These are phyloP conservation scores for Ditula angustiorana DNA, from an alignment of 2,888 invertebrate species.

Conservation along the genomic window DNA sequence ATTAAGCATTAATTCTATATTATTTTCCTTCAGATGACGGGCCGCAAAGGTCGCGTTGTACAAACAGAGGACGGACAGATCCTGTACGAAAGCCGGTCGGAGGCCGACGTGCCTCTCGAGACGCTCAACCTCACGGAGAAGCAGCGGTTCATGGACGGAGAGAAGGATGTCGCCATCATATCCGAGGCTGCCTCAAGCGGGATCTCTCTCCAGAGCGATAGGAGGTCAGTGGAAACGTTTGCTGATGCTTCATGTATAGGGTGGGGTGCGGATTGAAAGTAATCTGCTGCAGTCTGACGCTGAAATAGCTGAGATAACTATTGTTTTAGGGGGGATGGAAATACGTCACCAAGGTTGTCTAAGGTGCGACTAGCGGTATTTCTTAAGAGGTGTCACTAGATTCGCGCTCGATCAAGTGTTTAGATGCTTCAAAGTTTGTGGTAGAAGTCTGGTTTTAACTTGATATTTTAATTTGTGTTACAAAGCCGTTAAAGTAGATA, in stretches of 20 bases:
- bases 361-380: no score
- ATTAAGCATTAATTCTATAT: conserved; percentile 10
- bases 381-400: no score
- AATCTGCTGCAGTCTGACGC: neutral
- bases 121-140: conserved; percentile 97
- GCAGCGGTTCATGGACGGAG: conserved; percentile 98
- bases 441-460: no score
- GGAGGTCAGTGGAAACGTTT: conserved; percentile 72
- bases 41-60: conserved; percentile 96
- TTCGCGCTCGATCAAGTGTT: no score
- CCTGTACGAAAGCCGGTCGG: conserved; percentile 97
- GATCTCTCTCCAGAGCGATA: conserved; percentile 98
- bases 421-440: no score
- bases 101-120: conserved; percentile 97
- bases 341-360: no score
- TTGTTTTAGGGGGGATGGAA: no score
- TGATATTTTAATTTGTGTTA: no score
- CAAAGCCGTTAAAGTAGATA: no score
- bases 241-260: neutral
- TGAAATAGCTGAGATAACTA: no score
- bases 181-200: conserved; percentile 99
- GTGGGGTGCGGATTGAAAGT: neutral
- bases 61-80: conserved; percentile 97
- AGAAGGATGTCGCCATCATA: conserved; percentile 99
- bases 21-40: conserved; percentile 92